Evolutionary conservation across 92 coral and sea anemone genomes (phyloP).

Genomic region (Porites lobata): DNA sequence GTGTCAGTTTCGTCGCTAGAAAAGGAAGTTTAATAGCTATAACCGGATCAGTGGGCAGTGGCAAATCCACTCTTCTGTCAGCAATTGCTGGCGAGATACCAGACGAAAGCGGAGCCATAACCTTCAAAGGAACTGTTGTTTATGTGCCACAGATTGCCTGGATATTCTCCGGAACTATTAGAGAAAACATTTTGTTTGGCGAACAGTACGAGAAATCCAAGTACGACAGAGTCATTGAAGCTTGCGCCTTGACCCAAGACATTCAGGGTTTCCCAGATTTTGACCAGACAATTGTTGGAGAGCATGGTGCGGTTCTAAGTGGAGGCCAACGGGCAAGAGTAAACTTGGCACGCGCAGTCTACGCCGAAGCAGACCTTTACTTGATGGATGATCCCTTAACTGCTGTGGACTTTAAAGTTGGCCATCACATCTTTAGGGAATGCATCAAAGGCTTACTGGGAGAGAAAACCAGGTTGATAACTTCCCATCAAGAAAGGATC

Average conservation of each 20-base stretch:
- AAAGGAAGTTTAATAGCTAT: not conserved
- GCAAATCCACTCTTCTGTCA: not conserved
- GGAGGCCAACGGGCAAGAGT: slow-evolving; percentile 1
- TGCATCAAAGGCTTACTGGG: not conserved
- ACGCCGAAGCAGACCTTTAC: not conserved
- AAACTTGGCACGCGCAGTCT: not conserved
- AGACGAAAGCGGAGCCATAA: not conserved
- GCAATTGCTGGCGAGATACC: not conserved
- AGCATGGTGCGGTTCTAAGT: not conserved
- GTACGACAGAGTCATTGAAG: not conserved
- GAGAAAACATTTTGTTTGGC: not conserved
- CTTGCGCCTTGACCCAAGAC: not conserved
- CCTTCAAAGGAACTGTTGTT: not conserved
- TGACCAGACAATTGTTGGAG: slow-evolving; percentile 2
- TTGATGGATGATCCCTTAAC: not conserved
- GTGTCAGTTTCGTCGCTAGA: not conserved
- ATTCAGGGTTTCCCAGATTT: not conserved
- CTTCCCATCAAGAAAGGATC: not conserved
- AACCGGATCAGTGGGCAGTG: not conserved
- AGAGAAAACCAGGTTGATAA: not conserved
- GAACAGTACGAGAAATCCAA: not conserved
- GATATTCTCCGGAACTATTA: not conserved
- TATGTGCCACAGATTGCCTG: not conserved
- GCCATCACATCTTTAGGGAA: not conserved
- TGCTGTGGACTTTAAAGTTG: slow-evolving; percentile 12